Base-by-base conservation (phyloP, 2,888 invertebrate species). In the Caenorhabditis becei region DNA sequence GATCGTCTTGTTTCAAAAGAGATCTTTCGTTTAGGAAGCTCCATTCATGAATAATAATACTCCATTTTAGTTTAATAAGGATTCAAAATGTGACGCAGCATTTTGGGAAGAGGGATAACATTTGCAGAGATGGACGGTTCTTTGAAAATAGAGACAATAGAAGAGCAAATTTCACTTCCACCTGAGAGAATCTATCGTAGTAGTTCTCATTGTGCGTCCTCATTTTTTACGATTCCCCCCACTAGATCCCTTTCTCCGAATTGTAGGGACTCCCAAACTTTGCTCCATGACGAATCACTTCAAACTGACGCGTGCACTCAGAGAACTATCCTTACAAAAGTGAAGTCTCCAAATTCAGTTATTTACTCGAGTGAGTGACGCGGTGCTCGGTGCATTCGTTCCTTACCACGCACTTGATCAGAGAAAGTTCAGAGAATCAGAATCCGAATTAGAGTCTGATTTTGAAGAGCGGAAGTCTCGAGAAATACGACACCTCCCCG, bases 11-110 rank as follows among this genome's bases (percentile, higher is more conserved):
- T 51, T 37, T 37, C 51, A n/a, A 23, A n/a, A 35, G 20, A 37
- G 59, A 70, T 70, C 59, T 51, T 59, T 37, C 59, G 18, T 16
- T 14, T 18, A 53, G 41, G 61, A 70, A 62, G 70, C 70, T 53
- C 61, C 47, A 54, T 70, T 53, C 41, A 70, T 70, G 61, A 70
- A 70, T 70, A 70, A 53, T 70, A 70, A 70, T 70, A 41, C 53
- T 51, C 47, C 23, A 44, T 61, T 70, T 44, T 2, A 41, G 58
- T 53, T 53, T 70, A 70, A 70, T 70, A 70, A 61, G 61, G 70
- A 70, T 70, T 70, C 70, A 23, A 10, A 26, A 41, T 47, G 23
- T 41, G 44, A 24, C 23, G 54, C 24, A 35, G 20, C n/a, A n/a
- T n/a, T n/a, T 32, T 32, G 32, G 4, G 32, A 32, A 26, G 20